Evolutionary conservation across 2,888 invertebrate species (phyloP).

Genomic region (Neoitamus cyanurus): DNA sequence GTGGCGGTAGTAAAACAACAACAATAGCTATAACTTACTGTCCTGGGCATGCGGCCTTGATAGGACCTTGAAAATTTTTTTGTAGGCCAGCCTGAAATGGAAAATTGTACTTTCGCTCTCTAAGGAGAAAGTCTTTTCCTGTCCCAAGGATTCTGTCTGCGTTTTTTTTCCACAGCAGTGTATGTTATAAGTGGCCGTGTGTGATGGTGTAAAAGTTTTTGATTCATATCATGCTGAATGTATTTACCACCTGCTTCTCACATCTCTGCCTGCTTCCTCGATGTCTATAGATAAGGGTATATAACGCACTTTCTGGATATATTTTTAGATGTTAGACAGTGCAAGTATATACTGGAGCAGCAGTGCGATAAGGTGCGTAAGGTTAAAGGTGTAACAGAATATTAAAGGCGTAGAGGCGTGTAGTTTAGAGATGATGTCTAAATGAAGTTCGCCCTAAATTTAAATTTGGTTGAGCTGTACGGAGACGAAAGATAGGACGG

Average conservation of each 20-base stretch:
- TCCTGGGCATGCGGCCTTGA: slow-evolving; percentile 48
- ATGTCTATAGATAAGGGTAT: background rate
- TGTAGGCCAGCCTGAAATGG: slow-evolving; percentile 48
- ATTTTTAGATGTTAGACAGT: slow-evolving; percentile 1
- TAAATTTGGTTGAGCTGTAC: background rate
- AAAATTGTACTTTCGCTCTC: slow-evolving; percentile 48
- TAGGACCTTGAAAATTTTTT: slow-evolving; percentile 49
- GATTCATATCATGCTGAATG: slow-evolving; percentile 18
- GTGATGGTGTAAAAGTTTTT: slow-evolving; percentile 3
- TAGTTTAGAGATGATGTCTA: slow-evolving; percentile 1
- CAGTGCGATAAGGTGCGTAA: slow-evolving; percentile 1
- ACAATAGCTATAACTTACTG: background rate
- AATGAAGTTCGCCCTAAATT: background rate
- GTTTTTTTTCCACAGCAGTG: background rate
- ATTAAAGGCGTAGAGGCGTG: background rate
- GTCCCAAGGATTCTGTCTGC: slow-evolving; percentile 1
- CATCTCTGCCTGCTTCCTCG: background rate
- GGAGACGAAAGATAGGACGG: background rate
- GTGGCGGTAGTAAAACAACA: background rate
- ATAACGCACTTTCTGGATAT: slow-evolving; percentile 12
- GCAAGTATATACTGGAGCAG: background rate
- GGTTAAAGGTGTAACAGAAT: background rate
- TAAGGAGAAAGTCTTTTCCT: background rate
- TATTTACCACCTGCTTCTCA: background rate
- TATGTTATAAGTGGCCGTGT: background rate